Percentiles rank a stretch among this genome's conserved stretches.
Evolutionary conservation across 2,113 vertebrate genomes (phyloP).

Genomic region (Corynorhinus townsendii): DNA sequence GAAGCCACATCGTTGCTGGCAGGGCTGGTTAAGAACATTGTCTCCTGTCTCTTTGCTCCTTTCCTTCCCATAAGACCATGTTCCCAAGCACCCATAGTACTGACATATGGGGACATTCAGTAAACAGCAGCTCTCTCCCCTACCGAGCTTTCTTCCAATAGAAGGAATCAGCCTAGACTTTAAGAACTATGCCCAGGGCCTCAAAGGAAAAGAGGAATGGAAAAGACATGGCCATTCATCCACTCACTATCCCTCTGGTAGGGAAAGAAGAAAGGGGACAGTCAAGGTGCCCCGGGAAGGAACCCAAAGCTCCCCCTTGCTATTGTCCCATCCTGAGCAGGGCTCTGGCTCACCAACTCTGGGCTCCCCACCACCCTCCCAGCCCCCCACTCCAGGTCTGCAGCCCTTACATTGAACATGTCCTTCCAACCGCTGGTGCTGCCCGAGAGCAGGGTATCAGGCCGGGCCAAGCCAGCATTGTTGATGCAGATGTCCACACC

Average conservation of each 20-base stretch:
- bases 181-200: background rate
- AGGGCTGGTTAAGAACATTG: background rate
- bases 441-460: constrained; percentile 90
- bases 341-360: background rate
- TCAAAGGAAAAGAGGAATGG: background rate
- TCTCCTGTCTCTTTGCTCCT: background rate
- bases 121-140: background rate
- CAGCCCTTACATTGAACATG: constrained; percentile 91
- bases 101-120: background rate
- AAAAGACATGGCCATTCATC: background rate
- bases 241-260: background rate
- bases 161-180: background rate
- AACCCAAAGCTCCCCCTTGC: background rate
- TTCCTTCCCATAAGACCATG: background rate
- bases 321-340: background rate
- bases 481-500: constrained; percentile 98
- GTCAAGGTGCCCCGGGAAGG: background rate
- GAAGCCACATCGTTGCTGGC: background rate
- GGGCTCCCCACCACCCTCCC: background rate
- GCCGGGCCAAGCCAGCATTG: constrained; percentile 93
- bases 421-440: constrained; percentile 93
- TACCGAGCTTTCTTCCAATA: background rate
- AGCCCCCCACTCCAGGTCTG: background rate
- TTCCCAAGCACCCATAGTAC: background rate
- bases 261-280: background rate